Conservation (phyloP, 2,888 invertebrate genomes). For the Deilephila porcellus region DNA sequence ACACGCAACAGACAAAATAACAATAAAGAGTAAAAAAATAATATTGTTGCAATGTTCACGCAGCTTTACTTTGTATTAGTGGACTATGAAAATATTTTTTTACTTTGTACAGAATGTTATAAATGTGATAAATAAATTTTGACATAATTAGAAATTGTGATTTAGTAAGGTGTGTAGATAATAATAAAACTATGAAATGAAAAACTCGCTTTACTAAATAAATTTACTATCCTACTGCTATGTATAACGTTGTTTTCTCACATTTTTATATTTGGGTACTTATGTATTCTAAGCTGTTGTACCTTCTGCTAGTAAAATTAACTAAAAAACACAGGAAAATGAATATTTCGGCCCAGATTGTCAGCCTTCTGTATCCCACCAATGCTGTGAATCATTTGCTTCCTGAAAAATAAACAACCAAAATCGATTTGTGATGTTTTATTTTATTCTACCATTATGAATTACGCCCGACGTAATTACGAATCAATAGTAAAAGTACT, state of each 20-base stretch:
- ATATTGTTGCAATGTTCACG: slow-evolving; percentile 61
- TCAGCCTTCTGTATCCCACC: slow-evolving; percentile 82
- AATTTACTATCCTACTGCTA: slow-evolving; percentile 70
- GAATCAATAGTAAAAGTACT: no score
- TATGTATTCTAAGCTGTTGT: slow-evolving; percentile 79
- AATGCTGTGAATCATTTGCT: slow-evolving; percentile 85
- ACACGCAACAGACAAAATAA: slow-evolving; percentile 51
- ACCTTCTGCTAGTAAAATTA: slow-evolving; percentile 69
- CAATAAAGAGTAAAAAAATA: slow-evolving; percentile 41
- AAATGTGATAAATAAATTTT: slow-evolving; percentile 83
- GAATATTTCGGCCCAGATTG: slow-evolving; percentile 79
- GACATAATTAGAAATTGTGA: slow-evolving; percentile 83
- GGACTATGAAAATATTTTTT: slow-evolving; percentile 81
- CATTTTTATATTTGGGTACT: slow-evolving; percentile 81
- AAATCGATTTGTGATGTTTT: slow-evolving; percentile 60
- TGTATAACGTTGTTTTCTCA: slow-evolving; percentile 76
- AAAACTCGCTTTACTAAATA: slow-evolving; percentile 79
- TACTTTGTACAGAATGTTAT: slow-evolving; percentile 83
- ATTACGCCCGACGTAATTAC: not conserved
- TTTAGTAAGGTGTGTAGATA: slow-evolving; percentile 82
- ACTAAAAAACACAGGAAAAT: slow-evolving; percentile 68
- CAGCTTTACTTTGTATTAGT: slow-evolving; percentile 78
- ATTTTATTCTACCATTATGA: not conserved
- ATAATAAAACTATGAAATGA: slow-evolving; percentile 64
- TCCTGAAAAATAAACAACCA: slow-evolving; percentile 84